Percentiles rank a stretch among this genome's conserved stretches.
Conservation (phyloP, 2,888 invertebrate species). For the Agrochola lota region DNA sequence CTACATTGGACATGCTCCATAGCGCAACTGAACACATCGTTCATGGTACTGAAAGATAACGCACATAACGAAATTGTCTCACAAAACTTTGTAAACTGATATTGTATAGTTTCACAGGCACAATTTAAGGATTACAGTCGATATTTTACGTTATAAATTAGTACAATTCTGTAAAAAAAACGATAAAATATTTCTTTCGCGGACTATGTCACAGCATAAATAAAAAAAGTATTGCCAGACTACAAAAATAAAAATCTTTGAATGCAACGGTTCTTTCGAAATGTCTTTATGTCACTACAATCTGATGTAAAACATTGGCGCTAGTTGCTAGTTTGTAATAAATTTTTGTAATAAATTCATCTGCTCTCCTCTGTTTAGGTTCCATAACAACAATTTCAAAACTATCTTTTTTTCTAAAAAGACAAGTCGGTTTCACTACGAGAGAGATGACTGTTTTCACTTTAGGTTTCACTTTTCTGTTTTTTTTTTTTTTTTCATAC, state of each 20-base stretch:
- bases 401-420: not conserved
- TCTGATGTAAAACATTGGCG: slow-evolving; percentile 37
- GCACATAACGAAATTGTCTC: slow-evolving; percentile 47
- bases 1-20: slow-evolving; percentile 82
- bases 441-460: not conserved
- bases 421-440: not conserved
- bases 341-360: no score
- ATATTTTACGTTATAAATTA: slow-evolving; percentile 47
- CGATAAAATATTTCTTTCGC: slow-evolving; percentile 64
- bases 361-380: not conserved
- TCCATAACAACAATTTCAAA: not conserved
- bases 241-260: slow-evolving; percentile 68
- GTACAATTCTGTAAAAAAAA: slow-evolving; percentile 52
- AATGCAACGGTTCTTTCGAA: slow-evolving; percentile 74
- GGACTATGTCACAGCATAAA: slow-evolving; percentile 73
- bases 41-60: slow-evolving; percentile 65
- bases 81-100: slow-evolving; percentile 47
- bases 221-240: slow-evolving; percentile 72
- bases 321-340: slow-evolving; percentile 35
- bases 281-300: not conserved
- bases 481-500: no score
- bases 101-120: slow-evolving; percentile 43
- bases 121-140: slow-evolving; percentile 37
- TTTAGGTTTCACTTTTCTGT: not conserved
- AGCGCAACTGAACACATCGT: slow-evolving; percentile 78